phyloP scores from a whole-genome alignment of 37 sponge, comb jelly and placozoan genomes.

The Agelas oroides region DNA sequence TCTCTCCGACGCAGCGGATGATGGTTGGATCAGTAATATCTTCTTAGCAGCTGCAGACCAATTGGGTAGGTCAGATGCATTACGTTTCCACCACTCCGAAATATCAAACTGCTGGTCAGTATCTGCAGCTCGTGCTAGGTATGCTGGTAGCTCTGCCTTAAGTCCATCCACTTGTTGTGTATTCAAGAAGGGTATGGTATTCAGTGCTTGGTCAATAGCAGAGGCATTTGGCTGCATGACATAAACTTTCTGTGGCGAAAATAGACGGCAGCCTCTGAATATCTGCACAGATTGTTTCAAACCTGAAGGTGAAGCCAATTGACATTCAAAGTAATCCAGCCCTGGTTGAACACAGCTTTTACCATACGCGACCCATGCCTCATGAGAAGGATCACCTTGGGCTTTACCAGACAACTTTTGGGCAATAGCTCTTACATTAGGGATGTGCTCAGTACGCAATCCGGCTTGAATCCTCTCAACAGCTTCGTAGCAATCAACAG shows the following conservation, averaged over 20 bases:
- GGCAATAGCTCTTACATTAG: slow-evolving; percentile 38
- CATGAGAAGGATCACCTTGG: neutral
- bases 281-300: slow-evolving; percentile 2
- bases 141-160: slow-evolving; percentile 21
- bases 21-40: neutral
- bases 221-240: slow-evolving; percentile 25
- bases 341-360: slow-evolving; percentile 29
- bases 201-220: slow-evolving; percentile 14
- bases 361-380: slow-evolving; percentile 27
- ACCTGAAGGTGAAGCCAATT: slow-evolving; percentile 25
- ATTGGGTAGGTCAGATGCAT: slow-evolving; percentile 28
- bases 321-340: slow-evolving; percentile 43
- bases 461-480: slow-evolving; percentile 12
- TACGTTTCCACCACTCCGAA: slow-evolving; percentile 47
- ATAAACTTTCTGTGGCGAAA: slow-evolving; percentile 30
- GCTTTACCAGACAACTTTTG: slow-evolving; percentile 23
- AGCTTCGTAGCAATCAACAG: slow-evolving; percentile 26
- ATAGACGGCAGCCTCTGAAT: slow-evolving; percentile 38
- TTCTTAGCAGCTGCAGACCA: slow-evolving; percentile 43
- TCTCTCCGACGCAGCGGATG: neutral
- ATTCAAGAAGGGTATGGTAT: slow-evolving; percentile 25
- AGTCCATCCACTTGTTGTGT: neutral
- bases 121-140: slow-evolving; percentile 32
- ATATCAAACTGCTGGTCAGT: slow-evolving; percentile 1
- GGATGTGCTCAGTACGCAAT: slow-evolving; percentile 14